phyloP scores from a whole-genome alignment of 2,888 invertebrate genomes.

The Drosophila seclusa region DNA sequence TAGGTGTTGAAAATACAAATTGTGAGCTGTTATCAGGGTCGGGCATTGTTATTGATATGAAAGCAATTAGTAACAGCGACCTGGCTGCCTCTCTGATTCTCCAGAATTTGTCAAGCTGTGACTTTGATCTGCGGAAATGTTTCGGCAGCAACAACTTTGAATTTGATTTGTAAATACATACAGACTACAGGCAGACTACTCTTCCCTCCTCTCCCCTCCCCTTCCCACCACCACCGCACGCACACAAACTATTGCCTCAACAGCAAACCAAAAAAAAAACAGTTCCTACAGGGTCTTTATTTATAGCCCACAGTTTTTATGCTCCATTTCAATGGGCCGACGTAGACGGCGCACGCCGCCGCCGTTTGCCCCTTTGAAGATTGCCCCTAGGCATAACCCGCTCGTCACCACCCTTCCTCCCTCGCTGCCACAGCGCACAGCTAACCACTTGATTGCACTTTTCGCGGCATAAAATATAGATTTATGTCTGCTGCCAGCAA shows the following conservation, averaged over 20 bases:
- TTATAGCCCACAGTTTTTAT: conserved; percentile 78
- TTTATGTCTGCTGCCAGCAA: conserved; percentile 55
- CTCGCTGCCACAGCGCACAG: conserved; percentile 12
- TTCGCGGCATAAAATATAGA: conserved; percentile 80
- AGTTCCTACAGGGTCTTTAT: conserved; percentile 70
- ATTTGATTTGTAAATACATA: conserved; percentile 73
- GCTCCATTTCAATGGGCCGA: conserved; percentile 77
- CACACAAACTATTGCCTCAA: conserved; percentile 13
- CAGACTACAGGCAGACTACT: conserved; percentile 4
- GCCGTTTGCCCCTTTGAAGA: conserved; percentile 72
- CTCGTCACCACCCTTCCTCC: conserved; percentile 3
- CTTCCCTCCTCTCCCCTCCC: too few relatives aligned
- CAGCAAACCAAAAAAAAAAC: conserved; percentile 28
- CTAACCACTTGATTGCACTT: conserved; percentile 79
- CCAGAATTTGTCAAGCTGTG: conserved; percentile 78
- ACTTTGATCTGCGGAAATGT: conserved; percentile 80
- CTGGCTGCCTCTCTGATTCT: conserved; percentile 54
- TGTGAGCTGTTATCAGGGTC: conserved; percentile 62
- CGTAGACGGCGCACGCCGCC: conserved; percentile 56
- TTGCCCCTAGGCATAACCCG: conserved; percentile 35
- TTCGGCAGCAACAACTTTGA: conserved; percentile 70
- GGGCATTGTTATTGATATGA: conserved; percentile 68
- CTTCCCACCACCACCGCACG: not conserved
- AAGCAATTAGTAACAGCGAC: conserved; percentile 72
- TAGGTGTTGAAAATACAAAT: conserved; percentile 64